Conservation (phyloP, 2,888 invertebrate genomes). For the Carcina quercana region DNA sequence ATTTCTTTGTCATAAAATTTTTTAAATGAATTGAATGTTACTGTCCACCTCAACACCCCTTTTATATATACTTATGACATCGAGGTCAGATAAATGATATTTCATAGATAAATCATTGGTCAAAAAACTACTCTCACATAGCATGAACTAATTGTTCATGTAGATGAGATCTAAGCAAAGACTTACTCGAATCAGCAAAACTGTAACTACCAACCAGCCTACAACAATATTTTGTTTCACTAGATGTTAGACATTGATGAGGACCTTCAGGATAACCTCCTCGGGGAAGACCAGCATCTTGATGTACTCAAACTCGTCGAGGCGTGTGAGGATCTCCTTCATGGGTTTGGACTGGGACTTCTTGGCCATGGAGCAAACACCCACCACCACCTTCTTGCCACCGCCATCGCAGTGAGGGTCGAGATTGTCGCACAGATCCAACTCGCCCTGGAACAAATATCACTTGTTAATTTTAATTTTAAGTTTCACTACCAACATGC, state of each 20-base stretch:
- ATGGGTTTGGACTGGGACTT: constrained; percentile 99
- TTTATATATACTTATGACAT: too few species aligned
- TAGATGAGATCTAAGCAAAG: too few species aligned
- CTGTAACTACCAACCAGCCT: background rate
- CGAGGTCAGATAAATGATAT: too few species aligned
- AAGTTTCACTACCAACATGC: background rate
- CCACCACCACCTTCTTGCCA: constrained; percentile 95
- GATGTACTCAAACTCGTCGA: constrained; percentile 97
- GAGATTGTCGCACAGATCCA: constrained; percentile 81
- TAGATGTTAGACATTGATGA: constrained; percentile 30
- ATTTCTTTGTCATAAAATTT: too few species aligned
- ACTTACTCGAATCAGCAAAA: too few species aligned
- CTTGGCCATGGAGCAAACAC: constrained; percentile 99
- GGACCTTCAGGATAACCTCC: constrained; percentile 94
- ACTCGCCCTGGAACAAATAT: constrained; percentile 76
- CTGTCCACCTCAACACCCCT: too few species aligned
- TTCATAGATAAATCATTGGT: too few species aligned
- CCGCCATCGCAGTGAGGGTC: constrained; percentile 76
- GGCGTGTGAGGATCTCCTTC: constrained; percentile 96
- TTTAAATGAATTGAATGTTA: too few species aligned
- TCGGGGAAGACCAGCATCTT: constrained; percentile 96
- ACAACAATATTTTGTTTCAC: constrained; percentile 12
- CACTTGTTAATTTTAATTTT: background rate
- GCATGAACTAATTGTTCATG: too few species aligned
- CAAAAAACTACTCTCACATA: too few species aligned